phyloP scores from a whole-genome alignment of 2,888 invertebrate species.

The Trypoxylon attenuatum region DNA sequence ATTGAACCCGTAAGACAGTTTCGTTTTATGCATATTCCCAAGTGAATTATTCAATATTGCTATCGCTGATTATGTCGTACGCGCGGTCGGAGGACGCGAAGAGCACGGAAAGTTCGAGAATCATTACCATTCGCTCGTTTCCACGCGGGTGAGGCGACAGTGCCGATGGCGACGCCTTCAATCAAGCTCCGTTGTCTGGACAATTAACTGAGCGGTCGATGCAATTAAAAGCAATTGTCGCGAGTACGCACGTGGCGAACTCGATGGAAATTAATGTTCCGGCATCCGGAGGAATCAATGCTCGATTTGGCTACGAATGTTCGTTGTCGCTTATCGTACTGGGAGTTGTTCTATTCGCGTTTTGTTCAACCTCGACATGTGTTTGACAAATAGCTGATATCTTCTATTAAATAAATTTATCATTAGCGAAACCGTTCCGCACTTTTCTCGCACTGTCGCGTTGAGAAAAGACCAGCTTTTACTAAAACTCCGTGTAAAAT shows the following conservation, averaged over 20 bases:
- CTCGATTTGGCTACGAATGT: constrained; percentile 10
- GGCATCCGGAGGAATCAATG: constrained; percentile 33
- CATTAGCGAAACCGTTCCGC: too few relatives aligned
- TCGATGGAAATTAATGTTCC: constrained; percentile 44
- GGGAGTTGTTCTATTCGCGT: too few relatives aligned
- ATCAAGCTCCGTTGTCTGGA: constrained; percentile 47
- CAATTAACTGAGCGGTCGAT: constrained; percentile 54
- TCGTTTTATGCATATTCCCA: constrained; percentile 29
- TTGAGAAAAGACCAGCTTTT: too few relatives aligned
- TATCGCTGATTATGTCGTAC: constrained; percentile 28
- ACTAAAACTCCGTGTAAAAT: too few relatives aligned
- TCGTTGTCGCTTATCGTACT: constrained; percentile 12
- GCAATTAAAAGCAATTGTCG: constrained; percentile 57
- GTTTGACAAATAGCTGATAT: too few relatives aligned
- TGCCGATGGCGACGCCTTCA: too few relatives aligned
- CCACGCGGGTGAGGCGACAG: too few relatives aligned
- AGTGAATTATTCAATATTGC: constrained; percentile 45
- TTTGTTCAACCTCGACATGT: too few relatives aligned
- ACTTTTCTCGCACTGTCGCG: too few relatives aligned
- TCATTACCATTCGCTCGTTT: constrained; percentile 44
- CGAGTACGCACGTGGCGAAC: constrained; percentile 18
- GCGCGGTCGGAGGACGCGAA: constrained; percentile 6
- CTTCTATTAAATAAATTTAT: too few relatives aligned
- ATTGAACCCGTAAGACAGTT: constrained; percentile 20
- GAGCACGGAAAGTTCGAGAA: constrained; percentile 41